Conservation (phyloP, 1,140 invertebrate genomes). For the Archivesica marissinica region DNA sequence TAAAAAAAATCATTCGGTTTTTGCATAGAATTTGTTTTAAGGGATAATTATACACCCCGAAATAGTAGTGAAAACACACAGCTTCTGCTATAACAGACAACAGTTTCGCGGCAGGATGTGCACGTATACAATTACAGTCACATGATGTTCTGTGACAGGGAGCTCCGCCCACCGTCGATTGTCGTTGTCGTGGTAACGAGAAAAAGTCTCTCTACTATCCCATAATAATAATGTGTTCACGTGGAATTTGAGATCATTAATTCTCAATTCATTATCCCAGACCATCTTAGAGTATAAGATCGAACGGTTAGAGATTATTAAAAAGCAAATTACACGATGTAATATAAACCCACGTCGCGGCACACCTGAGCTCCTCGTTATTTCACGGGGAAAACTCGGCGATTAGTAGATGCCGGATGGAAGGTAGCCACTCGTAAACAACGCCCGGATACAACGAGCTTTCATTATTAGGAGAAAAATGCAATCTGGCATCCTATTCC, state of each 20-base stretch:
- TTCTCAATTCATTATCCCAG: conserved; percentile 52
- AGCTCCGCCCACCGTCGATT: conserved; percentile 9
- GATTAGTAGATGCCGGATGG: conserved; percentile 12
- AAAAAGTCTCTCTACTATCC: conserved; percentile 19
- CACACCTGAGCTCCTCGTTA: conserved; percentile 52
- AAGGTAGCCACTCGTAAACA: conserved; percentile 37
- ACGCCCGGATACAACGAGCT: conserved; percentile 39
- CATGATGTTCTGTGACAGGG: background rate
- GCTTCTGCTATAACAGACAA: background rate
- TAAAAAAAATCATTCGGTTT: too few relatives aligned
- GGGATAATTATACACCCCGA: too few relatives aligned
- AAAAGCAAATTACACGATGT: conserved; percentile 61
- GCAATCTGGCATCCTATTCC: background rate
- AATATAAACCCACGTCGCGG: conserved; percentile 24
- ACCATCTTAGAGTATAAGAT: conserved; percentile 21
- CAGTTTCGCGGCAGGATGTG: background rate
- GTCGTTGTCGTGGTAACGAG: conserved; percentile 24
- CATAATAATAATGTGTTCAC: conserved; percentile 17
- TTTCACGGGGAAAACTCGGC: background rate
- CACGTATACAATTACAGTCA: background rate
- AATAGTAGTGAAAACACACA: too few relatives aligned
- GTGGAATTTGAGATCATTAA: conserved; percentile 38
- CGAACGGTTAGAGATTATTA: conserved; percentile 47
- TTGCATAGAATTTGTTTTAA: too few relatives aligned
- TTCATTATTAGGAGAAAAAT: conserved; percentile 28